Percentiles rank a stretch among this genome's conserved stretches.
Conservation (phyloP, 2,888 invertebrate species). For the Sphecodes monilicornis region DNA sequence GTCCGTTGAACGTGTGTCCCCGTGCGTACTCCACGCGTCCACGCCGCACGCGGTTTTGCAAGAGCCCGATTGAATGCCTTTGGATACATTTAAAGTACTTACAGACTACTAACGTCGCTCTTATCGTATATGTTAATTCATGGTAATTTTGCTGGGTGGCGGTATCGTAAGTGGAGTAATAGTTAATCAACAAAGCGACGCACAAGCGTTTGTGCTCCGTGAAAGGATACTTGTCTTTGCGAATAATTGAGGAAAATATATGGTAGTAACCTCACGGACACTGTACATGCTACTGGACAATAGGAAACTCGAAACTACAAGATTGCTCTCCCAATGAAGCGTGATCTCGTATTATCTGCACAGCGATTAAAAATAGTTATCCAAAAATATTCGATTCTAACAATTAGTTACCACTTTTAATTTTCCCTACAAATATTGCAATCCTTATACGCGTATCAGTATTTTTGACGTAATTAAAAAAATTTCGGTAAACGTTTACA, state of each 20-base stretch:
- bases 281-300: not conserved
- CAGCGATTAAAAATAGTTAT: not conserved
- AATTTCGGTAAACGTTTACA: too few relatives aligned
- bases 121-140: constrained; percentile 64
- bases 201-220: constrained; percentile 41
- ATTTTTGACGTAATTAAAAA: too few relatives aligned
- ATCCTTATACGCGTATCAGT: too few relatives aligned
- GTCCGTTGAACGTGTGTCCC: constrained; percentile 38
- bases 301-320: not conserved
- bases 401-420: not conserved
- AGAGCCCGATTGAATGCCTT: constrained; percentile 55
- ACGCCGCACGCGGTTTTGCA: constrained; percentile 42
- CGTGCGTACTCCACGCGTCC: constrained; percentile 19
- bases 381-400: not conserved
- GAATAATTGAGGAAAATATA: constrained; percentile 34
- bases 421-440: not conserved
- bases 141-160: constrained; percentile 60
- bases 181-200: constrained; percentile 64
- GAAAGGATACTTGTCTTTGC: constrained; percentile 47
- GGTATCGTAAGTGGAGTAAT: constrained; percentile 55
- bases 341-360: not conserved
- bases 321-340: not conserved
- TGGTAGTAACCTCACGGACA: not conserved
- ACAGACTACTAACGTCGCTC: constrained; percentile 49
- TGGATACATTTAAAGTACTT: constrained; percentile 44